These are phyloP conservation scores for Machimus rusticus DNA, from an alignment of 2,888 invertebrate genomes.

Conservation along the genomic window DNA sequence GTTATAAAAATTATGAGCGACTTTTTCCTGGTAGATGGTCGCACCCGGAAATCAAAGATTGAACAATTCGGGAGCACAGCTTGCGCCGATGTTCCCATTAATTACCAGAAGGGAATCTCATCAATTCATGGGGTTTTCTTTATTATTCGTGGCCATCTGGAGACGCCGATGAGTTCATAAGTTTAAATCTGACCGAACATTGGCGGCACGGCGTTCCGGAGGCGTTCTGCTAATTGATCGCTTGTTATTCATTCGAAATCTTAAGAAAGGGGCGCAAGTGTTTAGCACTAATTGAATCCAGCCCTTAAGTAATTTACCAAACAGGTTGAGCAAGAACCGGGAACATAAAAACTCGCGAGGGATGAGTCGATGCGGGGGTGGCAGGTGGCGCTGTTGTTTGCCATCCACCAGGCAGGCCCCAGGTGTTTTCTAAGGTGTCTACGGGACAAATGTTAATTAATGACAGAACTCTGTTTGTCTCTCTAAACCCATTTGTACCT, in stretches of 20 bases:
- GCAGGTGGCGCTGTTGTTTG: background rate
- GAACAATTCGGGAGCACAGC: background rate
- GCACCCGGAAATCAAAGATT: background rate
- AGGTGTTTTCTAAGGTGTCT: slow-evolving; percentile 32
- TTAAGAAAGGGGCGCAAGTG: background rate
- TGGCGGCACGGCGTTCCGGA: background rate
- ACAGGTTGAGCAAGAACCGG: background rate
- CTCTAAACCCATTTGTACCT: slow-evolving; percentile 40
- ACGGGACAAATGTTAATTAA: slow-evolving; percentile 41
- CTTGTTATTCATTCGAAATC: slow-evolving; percentile 24
- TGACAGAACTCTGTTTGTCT: slow-evolving; percentile 38
- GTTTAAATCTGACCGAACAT: background rate
- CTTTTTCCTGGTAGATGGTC: background rate
- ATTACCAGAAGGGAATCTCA: slow-evolving; percentile 6
- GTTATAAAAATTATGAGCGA: background rate
- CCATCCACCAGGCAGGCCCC: background rate
- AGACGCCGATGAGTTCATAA: background rate
- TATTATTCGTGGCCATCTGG: slow-evolving; percentile 22
- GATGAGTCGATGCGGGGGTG: background rate
- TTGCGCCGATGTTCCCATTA: background rate
- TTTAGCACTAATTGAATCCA: slow-evolving; percentile 27
- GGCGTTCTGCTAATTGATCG: slow-evolving; percentile 9
- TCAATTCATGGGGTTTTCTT: slow-evolving; percentile 1
- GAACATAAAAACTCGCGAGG: background rate
- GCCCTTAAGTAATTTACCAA: slow-evolving; percentile 32